A percentile compares a stretch with the other conserved stretches of the same genome.
Evolutionary conservation across 2,888 invertebrate genomes (phyloP).

Genomic region (Brachyptera risi): DNA sequence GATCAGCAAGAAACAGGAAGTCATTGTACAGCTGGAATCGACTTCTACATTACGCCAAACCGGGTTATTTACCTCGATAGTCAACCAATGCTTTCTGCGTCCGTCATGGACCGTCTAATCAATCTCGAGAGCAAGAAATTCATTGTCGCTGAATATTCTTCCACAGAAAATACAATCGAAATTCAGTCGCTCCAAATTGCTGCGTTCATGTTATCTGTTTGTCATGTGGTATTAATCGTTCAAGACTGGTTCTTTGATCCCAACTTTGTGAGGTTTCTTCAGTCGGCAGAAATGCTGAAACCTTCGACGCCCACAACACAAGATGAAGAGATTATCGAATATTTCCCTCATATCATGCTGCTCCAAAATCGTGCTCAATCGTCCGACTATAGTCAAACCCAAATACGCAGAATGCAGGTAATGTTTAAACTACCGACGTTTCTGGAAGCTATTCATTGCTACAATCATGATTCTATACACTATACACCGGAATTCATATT

Average conservation of each 20-base stretch:
- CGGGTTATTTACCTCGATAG: slow-evolving; percentile 83
- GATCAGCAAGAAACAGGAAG: slow-evolving; percentile 62
- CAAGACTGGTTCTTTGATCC: slow-evolving; percentile 88
- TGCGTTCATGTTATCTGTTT: slow-evolving; percentile 81
- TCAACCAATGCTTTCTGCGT: slow-evolving; percentile 69
- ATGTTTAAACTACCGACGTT: neutral
- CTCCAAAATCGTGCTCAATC: slow-evolving; percentile 76
- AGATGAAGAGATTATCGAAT: slow-evolving; percentile 66
- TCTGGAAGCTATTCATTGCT: neutral
- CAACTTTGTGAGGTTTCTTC: slow-evolving; percentile 72
- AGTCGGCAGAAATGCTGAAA: slow-evolving; percentile 82
- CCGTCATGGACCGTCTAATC: slow-evolving; percentile 57
- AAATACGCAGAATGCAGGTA: slow-evolving; percentile 58
- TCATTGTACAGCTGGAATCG: slow-evolving; percentile 68
- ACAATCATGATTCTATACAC: too few species aligned
- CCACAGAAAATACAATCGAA: slow-evolving; percentile 60
- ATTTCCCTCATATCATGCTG: slow-evolving; percentile 78
- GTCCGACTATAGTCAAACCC: slow-evolving; percentile 63
- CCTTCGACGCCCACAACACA: slow-evolving; percentile 63
- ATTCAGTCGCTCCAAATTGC: slow-evolving; percentile 73
- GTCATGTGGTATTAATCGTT: slow-evolving; percentile 82
- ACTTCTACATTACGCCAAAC: slow-evolving; percentile 68
- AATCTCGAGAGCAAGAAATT: slow-evolving; percentile 35
- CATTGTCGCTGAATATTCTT: slow-evolving; percentile 54
- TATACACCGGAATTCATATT: too few species aligned